Evolutionary conservation across 2,888 invertebrate genomes (phyloP), one percentile per base, ranked within the genome.

Genomic region (Agapostemon virescens): DNA sequence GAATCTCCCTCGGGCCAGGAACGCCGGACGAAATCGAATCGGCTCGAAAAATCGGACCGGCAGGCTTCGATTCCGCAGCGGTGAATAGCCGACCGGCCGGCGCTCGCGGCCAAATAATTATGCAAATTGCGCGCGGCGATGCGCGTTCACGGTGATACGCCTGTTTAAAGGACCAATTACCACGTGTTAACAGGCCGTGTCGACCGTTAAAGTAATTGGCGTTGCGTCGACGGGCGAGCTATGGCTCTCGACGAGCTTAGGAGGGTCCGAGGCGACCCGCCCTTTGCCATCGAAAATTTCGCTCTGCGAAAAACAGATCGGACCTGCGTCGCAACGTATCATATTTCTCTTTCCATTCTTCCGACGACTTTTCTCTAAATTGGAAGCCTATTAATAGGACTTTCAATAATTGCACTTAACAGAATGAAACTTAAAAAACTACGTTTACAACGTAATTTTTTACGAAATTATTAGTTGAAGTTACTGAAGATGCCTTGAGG

Each of bases 161-260:
- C 66, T 67, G 42, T 67, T 67, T 67, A 67, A 42, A 67, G 66
- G 17, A 11, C 42, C 66, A 42, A 67, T 63, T 63, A 63, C 61
- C 61, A 33, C 61, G 61, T 63, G 61, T 63, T 63, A 63, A 63
- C 61, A 63, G 33, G 61, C 61, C n/a, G 30, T 33, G 61, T 36
- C 61, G 61, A 63, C 30, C 36, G 61, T 63, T 63, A 63, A 63
- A 63, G 61, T 67, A 67, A 67, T 67, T 67, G 66, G 42, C 33
- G 61, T 63, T 63, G 61, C 20, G 33, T 20, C 23, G 11, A 63
- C 61, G 11, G 4, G 33, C 33, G 42, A 42, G 42, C 26, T 15
- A 42, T 30, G 9, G 26, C 42, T 69, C 52, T 40, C 26, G 38
- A n/a, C 63, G 20, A 11, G 61, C 42, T 26, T 42, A 20, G 26